A percentile compares a stretch with the other conserved stretches of the same genome.
These are phyloP conservation scores for Ganaspis sp. DNA, from an alignment of 1,140 invertebrate genomes.

Conservation along the genomic window DNA sequence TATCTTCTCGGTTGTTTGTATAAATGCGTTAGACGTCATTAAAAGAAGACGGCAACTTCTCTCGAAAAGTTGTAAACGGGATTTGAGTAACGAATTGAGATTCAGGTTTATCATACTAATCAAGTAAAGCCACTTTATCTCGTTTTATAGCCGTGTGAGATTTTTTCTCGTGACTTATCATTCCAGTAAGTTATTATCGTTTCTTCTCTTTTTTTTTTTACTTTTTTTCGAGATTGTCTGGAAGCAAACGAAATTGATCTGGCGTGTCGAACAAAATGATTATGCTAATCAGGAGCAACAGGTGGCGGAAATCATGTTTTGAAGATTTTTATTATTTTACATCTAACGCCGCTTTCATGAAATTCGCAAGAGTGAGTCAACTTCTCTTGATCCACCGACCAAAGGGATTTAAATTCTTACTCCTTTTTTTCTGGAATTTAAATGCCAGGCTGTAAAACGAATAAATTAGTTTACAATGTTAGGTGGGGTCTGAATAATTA, in stretches of 20 bases:
- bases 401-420: not conserved
- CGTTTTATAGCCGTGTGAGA: conserved; percentile 14
- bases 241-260: not conserved
- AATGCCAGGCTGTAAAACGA: not conserved
- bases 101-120: conserved; percentile 25
- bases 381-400: conserved; percentile 8
- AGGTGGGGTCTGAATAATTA: not conserved
- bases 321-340: conserved; percentile 2
- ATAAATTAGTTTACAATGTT: conserved; percentile 28
- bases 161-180: conserved; percentile 8
- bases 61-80: conserved; percentile 11
- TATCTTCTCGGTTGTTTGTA: not conserved
- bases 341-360: not conserved
- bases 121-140: conserved; percentile 20
- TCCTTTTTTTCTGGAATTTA: not conserved
- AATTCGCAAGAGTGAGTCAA: conserved; percentile 1
- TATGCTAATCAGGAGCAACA: conserved; percentile 19
- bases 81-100: not conserved
- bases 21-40: conserved; percentile 5
- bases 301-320: not conserved
- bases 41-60: not conserved
- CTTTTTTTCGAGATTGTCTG: not conserved
- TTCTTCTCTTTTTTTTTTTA: not conserved
- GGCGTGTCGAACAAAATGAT: conserved; percentile 34
- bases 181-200: conserved; percentile 13